Percentiles rank a stretch among this genome's conserved stretches.
Conservation (phyloP, 2,888 invertebrate genomes). For the Erpobdella octoculata region DNA sequence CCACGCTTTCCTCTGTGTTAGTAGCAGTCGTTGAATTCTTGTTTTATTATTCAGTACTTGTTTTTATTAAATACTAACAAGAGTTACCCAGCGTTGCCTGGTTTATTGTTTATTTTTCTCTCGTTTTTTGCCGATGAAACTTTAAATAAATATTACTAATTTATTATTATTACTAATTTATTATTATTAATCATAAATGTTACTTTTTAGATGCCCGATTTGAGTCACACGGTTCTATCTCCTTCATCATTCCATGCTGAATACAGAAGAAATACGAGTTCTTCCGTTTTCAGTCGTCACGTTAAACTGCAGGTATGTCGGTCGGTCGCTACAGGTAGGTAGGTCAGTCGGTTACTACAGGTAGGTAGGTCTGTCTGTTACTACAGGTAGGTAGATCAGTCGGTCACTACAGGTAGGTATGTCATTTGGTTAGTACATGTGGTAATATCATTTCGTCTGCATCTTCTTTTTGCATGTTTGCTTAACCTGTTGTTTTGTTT, state of each 20-base stretch:
- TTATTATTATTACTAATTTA: neutral
- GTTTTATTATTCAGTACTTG: neutral
- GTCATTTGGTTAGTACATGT: no score
- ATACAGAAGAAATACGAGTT: slow-evolving; percentile 77
- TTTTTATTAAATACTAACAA: neutral
- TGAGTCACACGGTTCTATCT: slow-evolving; percentile 83
- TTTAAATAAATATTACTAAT: neutral
- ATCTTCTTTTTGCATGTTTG: no score
- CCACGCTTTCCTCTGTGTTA: slow-evolving; percentile 93
- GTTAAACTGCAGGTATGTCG: slow-evolving; percentile 72
- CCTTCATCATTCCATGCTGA: slow-evolving; percentile 96
- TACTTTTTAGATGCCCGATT: slow-evolving; percentile 49
- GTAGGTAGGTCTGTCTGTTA: no score
- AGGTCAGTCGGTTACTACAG: no score
- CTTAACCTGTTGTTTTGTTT: no score
- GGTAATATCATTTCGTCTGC: no score
- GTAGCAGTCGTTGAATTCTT: slow-evolving; percentile 48
- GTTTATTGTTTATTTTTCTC: neutral
- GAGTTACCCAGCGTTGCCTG: no score
- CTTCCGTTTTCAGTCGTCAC: slow-evolving; percentile 91
- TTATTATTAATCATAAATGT: neutral
- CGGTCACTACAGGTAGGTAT: no score
- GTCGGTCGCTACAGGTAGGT: slow-evolving; percentile 40
- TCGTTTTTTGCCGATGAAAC: neutral
- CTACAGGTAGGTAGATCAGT: no score